Evolutionary conservation across 1,140 invertebrate genomes (phyloP).

Genomic region (Drosophila orena): DNA sequence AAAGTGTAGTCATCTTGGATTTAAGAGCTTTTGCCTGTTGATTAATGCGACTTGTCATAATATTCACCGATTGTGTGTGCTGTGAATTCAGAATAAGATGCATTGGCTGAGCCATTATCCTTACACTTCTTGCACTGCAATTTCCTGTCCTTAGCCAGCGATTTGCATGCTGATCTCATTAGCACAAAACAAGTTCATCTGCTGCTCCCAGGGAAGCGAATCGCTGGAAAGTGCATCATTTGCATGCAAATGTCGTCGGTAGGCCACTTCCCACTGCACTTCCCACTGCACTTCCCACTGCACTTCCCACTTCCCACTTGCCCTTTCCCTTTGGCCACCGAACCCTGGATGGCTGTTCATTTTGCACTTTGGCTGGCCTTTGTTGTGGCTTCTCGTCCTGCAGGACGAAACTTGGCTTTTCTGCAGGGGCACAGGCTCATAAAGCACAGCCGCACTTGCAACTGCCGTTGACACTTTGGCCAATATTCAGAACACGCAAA

Average conservation of each 20-base stretch:
- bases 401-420: constrained; percentile 59
- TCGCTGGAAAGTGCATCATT: constrained; percentile 71
- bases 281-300: too few species aligned
- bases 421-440: constrained; percentile 51
- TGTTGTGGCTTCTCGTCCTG: constrained; percentile 74
- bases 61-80: constrained; percentile 59
- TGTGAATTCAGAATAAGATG: constrained; percentile 55
- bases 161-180: constrained; percentile 82
- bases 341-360: constrained; percentile 46
- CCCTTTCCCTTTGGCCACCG: not conserved
- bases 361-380: constrained; percentile 73
- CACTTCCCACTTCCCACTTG: not conserved
- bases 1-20: constrained; percentile 18
- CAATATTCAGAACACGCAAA: constrained; percentile 72
- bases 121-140: constrained; percentile 75
- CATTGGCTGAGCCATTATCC: constrained; percentile 57
- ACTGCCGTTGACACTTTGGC: constrained; percentile 78
- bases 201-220: constrained; percentile 39
- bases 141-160: constrained; percentile 66
- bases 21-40: constrained; percentile 47
- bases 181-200: constrained; percentile 78
- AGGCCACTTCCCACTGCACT: constrained; percentile 45
- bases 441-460: constrained; percentile 70
- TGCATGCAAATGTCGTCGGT: constrained; percentile 82
- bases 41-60: constrained; percentile 75